These are phyloP conservation scores for Mus pahari DNA, from an alignment of 2,113 vertebrate species.

Conservation along the genomic window DNA sequence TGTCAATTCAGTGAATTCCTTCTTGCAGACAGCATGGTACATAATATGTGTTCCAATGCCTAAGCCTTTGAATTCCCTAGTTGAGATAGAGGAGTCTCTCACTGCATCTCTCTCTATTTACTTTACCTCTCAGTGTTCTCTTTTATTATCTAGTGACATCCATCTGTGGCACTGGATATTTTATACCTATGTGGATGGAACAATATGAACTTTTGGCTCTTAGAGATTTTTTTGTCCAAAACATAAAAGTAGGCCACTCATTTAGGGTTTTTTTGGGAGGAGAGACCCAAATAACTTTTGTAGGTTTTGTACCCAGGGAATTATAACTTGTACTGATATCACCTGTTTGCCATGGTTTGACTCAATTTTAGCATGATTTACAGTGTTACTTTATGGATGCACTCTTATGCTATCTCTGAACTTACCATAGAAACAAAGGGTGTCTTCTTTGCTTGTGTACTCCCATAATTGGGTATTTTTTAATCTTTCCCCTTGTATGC, in stretches of 20 bases:
- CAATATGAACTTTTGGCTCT: constrained; percentile 26
- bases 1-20: not conserved
- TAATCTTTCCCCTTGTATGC: constrained; percentile 57
- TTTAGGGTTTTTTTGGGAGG: too few relatives aligned
- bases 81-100: not conserved
- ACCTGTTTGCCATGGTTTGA: too few relatives aligned
- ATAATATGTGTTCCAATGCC: not conserved
- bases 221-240: not conserved
- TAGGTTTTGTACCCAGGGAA: too few relatives aligned
- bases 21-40: not conserved
- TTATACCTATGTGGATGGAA: constrained; percentile 28
- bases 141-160: constrained; percentile 26
- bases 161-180: constrained; percentile 71
- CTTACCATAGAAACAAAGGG: not conserved
- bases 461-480: constrained; percentile 17
- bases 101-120: constrained; percentile 24
- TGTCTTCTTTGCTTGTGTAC: constrained; percentile 48
- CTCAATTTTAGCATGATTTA: not conserved
- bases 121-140: constrained; percentile 49
- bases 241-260: too few relatives aligned
- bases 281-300: too few relatives aligned
- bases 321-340: too few relatives aligned
- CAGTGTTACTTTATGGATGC: constrained; percentile 12
- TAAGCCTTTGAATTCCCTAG: not conserved
- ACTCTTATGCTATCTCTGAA: constrained; percentile 16